Conservation (phyloP, 2,113 vertebrate genomes). For the Callionymus lyra region DNA sequence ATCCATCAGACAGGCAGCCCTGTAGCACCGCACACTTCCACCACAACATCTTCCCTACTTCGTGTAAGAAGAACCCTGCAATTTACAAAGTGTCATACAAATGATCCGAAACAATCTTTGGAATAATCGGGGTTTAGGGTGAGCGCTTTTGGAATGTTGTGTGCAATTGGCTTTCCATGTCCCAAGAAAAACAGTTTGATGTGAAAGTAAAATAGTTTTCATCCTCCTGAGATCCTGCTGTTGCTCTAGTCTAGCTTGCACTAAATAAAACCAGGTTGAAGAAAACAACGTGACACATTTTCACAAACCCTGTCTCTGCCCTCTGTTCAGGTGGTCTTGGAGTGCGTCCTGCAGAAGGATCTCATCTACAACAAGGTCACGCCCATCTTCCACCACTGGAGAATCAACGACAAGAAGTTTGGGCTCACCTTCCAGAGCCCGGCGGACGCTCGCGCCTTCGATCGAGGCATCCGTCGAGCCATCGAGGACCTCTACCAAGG, state of each 20-base stretch:
- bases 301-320: not conserved
- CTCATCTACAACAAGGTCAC: constrained; percentile 97
- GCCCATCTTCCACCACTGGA: constrained; percentile 99
- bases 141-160: too few species aligned
- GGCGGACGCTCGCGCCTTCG: constrained; percentile 95
- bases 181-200: too few species aligned
- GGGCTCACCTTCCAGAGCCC: constrained; percentile 99
- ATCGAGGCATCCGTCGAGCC: constrained; percentile 91
- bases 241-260: too few species aligned
- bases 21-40: constrained; percentile 46
- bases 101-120: constrained; percentile 28
- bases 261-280: too few species aligned
- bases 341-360: constrained; percentile 91
- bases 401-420: constrained; percentile 96
- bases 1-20: constrained; percentile 63
- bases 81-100: constrained; percentile 43
- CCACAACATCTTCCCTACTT: too few species aligned
- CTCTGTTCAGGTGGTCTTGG: constrained; percentile 86
- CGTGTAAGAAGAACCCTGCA: too few species aligned
- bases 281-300: too few species aligned
- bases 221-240: too few species aligned
- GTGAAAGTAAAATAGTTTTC: too few species aligned
- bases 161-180: too few species aligned
- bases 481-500: constrained; percentile 95
- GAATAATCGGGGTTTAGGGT: constrained; percentile 9